Evolutionary conservation across 2,888 invertebrate species (phyloP).

Genomic region (Drosophila paranaensis): DNA sequence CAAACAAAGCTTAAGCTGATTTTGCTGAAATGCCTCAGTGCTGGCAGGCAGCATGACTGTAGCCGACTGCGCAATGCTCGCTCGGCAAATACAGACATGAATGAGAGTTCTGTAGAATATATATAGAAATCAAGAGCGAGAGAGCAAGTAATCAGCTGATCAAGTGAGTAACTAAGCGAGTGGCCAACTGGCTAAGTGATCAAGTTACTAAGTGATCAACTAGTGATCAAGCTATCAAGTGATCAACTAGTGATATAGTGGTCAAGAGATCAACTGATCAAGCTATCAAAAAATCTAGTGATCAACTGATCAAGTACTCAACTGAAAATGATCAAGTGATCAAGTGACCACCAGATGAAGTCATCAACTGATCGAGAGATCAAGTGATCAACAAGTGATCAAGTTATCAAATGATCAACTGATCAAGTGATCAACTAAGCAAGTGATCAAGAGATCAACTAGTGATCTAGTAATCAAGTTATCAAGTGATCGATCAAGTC

Average conservation of each 20-base stretch:
- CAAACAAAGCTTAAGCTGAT: conserved; percentile 5
- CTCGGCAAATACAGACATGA: not conserved
- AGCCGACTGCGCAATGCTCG: not conserved
- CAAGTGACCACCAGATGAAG: not conserved
- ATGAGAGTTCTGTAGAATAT: not conserved
- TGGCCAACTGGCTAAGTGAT: too few relatives aligned
- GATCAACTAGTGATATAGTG: not conserved
- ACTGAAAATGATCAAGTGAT: not conserved
- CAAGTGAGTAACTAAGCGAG: too few relatives aligned
- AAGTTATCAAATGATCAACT: too few relatives aligned
- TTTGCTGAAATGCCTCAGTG: not conserved
- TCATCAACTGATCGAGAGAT: too few relatives aligned
- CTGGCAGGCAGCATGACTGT: not conserved
- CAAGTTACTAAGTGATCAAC: too few relatives aligned
- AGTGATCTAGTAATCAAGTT: not conserved
- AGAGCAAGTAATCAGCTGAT: too few relatives aligned
- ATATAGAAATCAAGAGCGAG: not conserved
- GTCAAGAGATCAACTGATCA: not conserved
- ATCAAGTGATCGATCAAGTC: too few relatives aligned
- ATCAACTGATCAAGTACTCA: too few relatives aligned
- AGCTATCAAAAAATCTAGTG: not conserved
- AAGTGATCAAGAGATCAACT: not conserved
- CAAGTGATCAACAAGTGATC: not conserved
- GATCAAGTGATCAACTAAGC: not conserved
- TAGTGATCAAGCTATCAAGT: not conserved